phyloP scores from a whole-genome alignment of 1,140 invertebrate species.

The Eupristina koningsbergeri region DNA sequence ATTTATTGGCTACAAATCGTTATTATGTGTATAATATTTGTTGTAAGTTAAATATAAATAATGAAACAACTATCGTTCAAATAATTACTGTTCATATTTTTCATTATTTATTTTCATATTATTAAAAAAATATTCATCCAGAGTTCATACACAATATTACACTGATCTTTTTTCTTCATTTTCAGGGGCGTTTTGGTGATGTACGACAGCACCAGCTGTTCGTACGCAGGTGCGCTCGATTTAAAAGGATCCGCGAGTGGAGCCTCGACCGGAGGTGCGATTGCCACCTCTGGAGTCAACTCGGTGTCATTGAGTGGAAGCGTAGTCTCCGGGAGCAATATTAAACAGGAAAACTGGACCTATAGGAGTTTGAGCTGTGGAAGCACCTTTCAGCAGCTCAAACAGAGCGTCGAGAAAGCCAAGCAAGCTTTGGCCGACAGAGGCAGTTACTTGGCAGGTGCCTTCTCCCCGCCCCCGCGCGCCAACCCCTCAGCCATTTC shows the following conservation, averaged over 20 bases:
- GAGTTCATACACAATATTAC: too few relatives aligned
- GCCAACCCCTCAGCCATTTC: constrained; percentile 69
- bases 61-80: too few relatives aligned
- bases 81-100: too few relatives aligned
- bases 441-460: constrained; percentile 70
- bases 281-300: constrained; percentile 60
- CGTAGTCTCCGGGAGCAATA: constrained; percentile 51
- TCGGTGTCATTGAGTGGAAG: constrained; percentile 59
- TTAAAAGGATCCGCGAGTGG: constrained; percentile 80
- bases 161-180: neutral
- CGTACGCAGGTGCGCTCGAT: constrained; percentile 88
- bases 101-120: too few relatives aligned
- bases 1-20: too few relatives aligned
- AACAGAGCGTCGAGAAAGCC: constrained; percentile 90
- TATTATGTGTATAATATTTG: too few relatives aligned
- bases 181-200: constrained; percentile 76
- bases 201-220: constrained; percentile 91
- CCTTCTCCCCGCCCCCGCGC: constrained; percentile 70
- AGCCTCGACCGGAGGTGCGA: constrained; percentile 61
- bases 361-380: constrained; percentile 69
- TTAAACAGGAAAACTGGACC: constrained; percentile 75
- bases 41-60: too few relatives aligned
- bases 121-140: too few relatives aligned
- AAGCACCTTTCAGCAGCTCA: constrained; percentile 87
- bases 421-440: constrained; percentile 83